Conservation (phyloP, 2,797 vertebrate genomes). For the Labeo calbasu region DNA sequence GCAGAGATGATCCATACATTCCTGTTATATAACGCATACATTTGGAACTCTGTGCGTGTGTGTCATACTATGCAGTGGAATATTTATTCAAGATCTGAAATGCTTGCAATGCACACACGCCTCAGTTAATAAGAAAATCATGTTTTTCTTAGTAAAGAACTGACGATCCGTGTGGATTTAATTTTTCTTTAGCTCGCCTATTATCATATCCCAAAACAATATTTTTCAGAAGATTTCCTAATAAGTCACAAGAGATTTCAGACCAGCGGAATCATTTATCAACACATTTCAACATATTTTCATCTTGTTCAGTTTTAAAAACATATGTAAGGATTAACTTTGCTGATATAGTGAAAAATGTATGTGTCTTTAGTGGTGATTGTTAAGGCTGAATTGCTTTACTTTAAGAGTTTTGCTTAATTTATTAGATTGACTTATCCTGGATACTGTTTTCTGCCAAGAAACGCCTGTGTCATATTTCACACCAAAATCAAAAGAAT, state of each 20-base stretch:
- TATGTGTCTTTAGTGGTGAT: neutral
- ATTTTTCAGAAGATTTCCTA: slow-evolving; percentile 12
- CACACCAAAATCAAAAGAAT: neutral
- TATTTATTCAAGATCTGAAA: slow-evolving; percentile 15
- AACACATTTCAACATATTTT: slow-evolving; percentile 1
- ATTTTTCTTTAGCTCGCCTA: neutral
- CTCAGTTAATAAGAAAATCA: slow-evolving; percentile 6
- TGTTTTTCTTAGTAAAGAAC: neutral
- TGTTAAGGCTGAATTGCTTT: neutral
- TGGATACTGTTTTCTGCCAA: neutral
- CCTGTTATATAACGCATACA: neutral
- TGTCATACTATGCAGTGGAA: neutral
- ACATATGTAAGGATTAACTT: neutral
- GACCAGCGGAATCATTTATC: neutral
- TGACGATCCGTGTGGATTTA: neutral
- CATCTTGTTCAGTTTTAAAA: neutral
- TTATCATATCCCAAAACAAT: slow-evolving; percentile 3
- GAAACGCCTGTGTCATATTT: neutral
- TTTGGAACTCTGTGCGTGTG: neutral
- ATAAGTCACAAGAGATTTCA: neutral
- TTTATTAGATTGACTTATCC: neutral
- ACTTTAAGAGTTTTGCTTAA: neutral
- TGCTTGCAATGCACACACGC: neutral
- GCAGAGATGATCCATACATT: slow-evolving; percentile 11
- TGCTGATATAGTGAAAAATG: neutral